Conservation (phyloP, 2,888 invertebrate genomes). For the Melanchra persicariae region DNA sequence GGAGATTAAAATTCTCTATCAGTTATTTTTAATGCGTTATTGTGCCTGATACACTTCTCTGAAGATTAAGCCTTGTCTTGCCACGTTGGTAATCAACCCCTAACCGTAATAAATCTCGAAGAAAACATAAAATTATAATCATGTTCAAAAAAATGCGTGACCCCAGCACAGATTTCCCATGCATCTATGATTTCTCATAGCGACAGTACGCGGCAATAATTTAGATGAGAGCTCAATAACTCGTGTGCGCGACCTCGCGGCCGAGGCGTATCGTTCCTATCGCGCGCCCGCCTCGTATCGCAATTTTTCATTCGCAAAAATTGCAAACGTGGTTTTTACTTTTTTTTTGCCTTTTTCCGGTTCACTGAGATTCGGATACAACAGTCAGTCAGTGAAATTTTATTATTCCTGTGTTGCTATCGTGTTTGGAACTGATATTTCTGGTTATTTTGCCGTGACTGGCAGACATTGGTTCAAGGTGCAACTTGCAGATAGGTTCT, state of each 20-base stretch:
- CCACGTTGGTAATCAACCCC: background rate
- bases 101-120: background rate
- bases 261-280: constrained; percentile 19
- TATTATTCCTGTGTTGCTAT: constrained; percentile 59
- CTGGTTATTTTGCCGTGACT: background rate
- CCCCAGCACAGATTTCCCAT: background rate
- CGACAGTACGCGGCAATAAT: constrained; percentile 42
- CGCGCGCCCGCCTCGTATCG: constrained; percentile 33
- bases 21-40: too few relatives aligned
- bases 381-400: constrained; percentile 58
- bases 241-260: constrained; percentile 27
- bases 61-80: background rate
- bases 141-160: background rate
- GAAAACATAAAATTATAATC: background rate
- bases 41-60: too few relatives aligned
- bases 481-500: background rate
- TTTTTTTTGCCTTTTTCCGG: constrained; percentile 61
- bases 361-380: constrained; percentile 66
- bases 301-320: constrained; percentile 65
- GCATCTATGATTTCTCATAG: constrained; percentile 8
- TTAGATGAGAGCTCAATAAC: constrained; percentile 48
- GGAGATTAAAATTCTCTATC: too few relatives aligned
- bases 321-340: constrained; percentile 59
- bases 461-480: background rate
- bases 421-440: constrained; percentile 35